These are phyloP conservation scores for Notoglanidium macrostoma DNA, from an alignment of 2,797 vertebrate species.

Conservation along the genomic window DNA sequence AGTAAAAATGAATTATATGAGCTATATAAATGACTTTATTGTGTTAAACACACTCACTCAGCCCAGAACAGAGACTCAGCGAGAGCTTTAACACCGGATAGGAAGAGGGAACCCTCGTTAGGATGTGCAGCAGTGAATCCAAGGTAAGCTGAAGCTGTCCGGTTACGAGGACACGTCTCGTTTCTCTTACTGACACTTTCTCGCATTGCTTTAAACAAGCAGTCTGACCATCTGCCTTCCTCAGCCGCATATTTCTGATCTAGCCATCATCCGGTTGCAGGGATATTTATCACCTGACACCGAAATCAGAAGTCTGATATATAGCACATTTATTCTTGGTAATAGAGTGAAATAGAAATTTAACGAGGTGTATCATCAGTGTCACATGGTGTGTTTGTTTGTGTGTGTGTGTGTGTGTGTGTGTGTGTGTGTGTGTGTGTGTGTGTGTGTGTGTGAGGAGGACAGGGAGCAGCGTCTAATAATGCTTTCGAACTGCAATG, in stretches of 20 bases:
- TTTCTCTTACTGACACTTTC: neutral
- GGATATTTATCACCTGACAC: conserved; percentile 2
- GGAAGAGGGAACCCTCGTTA: conserved; percentile 2
- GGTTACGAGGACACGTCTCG: neutral
- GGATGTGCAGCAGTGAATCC: neutral
- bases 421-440: conserved; percentile 7
- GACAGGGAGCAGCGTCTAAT: neutral
- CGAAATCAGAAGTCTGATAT: neutral
- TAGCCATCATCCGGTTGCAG: neutral
- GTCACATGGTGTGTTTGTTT: neutral
- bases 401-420: neutral
- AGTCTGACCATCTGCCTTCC: neutral
- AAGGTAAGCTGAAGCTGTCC: neutral
- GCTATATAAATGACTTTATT: neutral
- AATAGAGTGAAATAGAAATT: neutral
- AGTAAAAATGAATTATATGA: neutral
- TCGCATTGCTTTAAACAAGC: conserved; percentile 9
- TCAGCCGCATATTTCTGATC: neutral
- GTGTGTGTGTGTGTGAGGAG: conserved; percentile 2
- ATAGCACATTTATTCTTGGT: conserved; percentile 14
- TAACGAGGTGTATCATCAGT: neutral
- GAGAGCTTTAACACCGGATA: neutral
- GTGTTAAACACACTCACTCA: neutral
- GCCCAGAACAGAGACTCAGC: neutral
- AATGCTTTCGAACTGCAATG: neutral